Evolutionary conservation across 2,797 vertebrate genomes (phyloP), one percentile per base, ranked within the genome.

Genomic region (Malacoraja senta): DNA sequence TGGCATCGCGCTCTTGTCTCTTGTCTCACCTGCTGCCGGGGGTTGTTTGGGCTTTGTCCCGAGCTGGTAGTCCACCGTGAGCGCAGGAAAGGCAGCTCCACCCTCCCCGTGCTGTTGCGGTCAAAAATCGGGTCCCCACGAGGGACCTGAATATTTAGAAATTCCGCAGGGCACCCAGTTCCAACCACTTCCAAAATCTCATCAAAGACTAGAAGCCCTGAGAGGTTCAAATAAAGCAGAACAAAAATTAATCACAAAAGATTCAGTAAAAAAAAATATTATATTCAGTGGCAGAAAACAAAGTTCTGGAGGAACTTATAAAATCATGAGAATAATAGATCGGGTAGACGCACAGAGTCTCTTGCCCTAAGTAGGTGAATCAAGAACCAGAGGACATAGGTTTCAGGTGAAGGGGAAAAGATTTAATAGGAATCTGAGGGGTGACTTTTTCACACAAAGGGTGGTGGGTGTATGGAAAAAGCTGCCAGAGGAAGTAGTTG

Each of bases 131-230:
- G 95, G 94, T 99, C 99, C 15, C 97, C 97, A 0, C 91, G 0
- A 0, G 98, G 97, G 76, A 99, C 95, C 65, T 53, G 93, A 95
- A 99, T 97, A 94, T 98, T 97, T 95, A 99, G 97, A 95, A 98
- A 99, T 95, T 99, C 98, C 0, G 99, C 96, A 0, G 99, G 99
- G 93, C 99, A 99, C 81, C 98, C 98, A 0, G 98, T 96, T 19
- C 94, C 95, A 93, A 97, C 96, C 0, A 95, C 96, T 92, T 97
- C 97, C 88, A 97, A 95, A 93, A 99, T 96, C 95, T 99, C 99
- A 0, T 96, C 96, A 21, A 97, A 94, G 71, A 99, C 95, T 0
- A 99, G 98, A 94, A 98, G 98, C 94, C 98, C 99, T 99, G 94
- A 91, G 90, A 15, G 29, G 38, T 91, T 74, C 10, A 91, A 92